Conservation (phyloP, 2,888 invertebrate genomes). For the Choreutis nemorana region DNA sequence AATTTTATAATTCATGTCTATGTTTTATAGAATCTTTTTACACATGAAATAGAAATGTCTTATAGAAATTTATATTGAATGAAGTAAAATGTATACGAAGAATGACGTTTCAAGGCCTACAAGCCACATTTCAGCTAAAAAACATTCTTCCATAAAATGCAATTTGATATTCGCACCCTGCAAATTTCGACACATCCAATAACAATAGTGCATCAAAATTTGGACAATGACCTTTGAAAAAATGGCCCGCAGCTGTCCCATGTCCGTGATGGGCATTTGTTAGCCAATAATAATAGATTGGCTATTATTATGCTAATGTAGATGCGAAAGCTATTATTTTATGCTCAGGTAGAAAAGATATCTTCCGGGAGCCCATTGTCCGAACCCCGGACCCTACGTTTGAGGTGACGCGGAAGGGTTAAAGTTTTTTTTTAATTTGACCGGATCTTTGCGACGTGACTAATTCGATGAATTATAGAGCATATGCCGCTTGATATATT, state of each 20-base stretch:
- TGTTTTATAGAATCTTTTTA: no score
- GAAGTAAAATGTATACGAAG: no score
- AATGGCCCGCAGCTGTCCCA: constrained; percentile 46
- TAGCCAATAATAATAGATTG: constrained; percentile 48
- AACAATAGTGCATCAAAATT: constrained; percentile 37
- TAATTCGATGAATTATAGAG: constrained; percentile 46
- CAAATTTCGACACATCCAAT: no score
- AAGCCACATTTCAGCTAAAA: no score
- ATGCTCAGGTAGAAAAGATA: constrained; percentile 40
- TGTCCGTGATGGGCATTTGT: constrained; percentile 37
- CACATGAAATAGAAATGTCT: no score
- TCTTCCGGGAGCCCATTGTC: constrained; percentile 41
- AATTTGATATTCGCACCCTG: no score
- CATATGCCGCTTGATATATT: constrained; percentile 39
- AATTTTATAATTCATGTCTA: no score
- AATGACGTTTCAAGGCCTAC: no score
- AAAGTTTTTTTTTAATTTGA: constrained; percentile 31
- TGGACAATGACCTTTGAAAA: constrained; percentile 49
- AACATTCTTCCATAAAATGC: no score
- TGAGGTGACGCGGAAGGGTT: constrained; percentile 29
- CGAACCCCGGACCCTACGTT: constrained; percentile 27
- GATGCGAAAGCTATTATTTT: constrained; percentile 43
- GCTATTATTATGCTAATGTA: constrained; percentile 60
- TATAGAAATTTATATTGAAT: no score
- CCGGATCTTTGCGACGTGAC: constrained; percentile 32